phyloP scores from a whole-genome alignment of 2,113 vertebrate genomes.

The Acinonyx jubatus region DNA sequence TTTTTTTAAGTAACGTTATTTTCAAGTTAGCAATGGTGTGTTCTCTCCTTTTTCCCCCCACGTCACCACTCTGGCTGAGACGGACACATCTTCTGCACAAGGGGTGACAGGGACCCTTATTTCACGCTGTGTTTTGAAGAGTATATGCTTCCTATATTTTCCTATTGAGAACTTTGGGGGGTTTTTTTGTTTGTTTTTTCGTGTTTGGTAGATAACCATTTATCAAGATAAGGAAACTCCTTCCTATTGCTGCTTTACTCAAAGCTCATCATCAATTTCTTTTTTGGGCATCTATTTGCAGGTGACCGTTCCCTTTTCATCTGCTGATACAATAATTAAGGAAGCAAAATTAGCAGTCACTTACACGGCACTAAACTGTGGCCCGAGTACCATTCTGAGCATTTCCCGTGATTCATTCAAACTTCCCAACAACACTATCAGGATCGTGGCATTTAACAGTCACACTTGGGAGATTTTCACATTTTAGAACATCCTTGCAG shows the following conservation, averaged over 20 bases:
- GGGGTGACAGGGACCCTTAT: background rate
- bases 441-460: background rate
- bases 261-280: background rate
- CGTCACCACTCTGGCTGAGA: background rate
- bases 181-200: no score
- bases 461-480: background rate
- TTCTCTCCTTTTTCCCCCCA: background rate
- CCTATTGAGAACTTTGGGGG: background rate
- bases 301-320: background rate
- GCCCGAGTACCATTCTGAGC: rapidly evolving
- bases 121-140: background rate
- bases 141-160: rapidly evolving
- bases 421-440: no score
- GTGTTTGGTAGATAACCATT: background rate
- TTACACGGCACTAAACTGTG: rapidly evolving
- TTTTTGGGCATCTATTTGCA: background rate
- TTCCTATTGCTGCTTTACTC: background rate
- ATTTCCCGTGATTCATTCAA: background rate
- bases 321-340: background rate
- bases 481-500: rapidly evolving
- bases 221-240: background rate
- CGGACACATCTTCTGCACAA: background rate
- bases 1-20: background rate
- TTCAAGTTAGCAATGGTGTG: background rate
- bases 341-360: background rate